A percentile compares a stretch with the other conserved stretches of the same genome.
Evolutionary conservation across 2,113 vertebrate species (phyloP).

Genomic region (Anseranas semipalmata): DNA sequence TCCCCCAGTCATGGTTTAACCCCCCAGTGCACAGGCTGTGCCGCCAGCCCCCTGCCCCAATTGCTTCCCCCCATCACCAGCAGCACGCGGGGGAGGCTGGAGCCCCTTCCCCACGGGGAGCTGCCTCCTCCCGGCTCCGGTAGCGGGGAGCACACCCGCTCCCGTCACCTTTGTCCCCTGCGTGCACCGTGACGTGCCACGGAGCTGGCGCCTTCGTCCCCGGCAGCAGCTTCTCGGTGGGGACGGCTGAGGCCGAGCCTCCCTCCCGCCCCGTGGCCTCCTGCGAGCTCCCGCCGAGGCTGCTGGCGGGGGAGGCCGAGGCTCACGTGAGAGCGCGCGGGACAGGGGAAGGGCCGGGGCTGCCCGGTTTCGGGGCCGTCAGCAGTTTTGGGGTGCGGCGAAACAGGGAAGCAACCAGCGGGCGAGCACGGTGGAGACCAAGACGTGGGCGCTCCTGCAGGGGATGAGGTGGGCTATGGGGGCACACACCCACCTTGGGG

Average conservation of each 20-base stretch:
- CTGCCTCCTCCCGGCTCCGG: background rate
- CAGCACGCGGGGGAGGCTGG: no score
- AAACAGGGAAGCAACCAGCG: background rate
- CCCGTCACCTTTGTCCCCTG: background rate
- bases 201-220: background rate
- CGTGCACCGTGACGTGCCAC: no score
- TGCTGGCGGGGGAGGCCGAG: background rate
- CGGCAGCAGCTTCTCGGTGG: background rate
- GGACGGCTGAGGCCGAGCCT: background rate
- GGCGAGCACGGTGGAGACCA: background rate
- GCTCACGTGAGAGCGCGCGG: constrained; percentile 21
- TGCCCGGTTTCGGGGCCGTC: background rate
- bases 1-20: background rate
- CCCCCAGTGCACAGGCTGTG: background rate
- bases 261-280: background rate
- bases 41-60: background rate
- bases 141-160: fast-evolving
- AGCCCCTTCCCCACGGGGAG: background rate
- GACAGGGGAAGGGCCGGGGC: constrained; percentile 26
- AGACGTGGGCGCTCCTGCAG: background rate
- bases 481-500: no score
- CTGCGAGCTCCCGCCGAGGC: no score
- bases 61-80: no score
- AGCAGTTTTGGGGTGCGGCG: constrained; percentile 2
- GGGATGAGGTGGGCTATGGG: background rate